Conservation (phyloP, 2,797 vertebrate genomes). For the Iguana delicatissima region DNA sequence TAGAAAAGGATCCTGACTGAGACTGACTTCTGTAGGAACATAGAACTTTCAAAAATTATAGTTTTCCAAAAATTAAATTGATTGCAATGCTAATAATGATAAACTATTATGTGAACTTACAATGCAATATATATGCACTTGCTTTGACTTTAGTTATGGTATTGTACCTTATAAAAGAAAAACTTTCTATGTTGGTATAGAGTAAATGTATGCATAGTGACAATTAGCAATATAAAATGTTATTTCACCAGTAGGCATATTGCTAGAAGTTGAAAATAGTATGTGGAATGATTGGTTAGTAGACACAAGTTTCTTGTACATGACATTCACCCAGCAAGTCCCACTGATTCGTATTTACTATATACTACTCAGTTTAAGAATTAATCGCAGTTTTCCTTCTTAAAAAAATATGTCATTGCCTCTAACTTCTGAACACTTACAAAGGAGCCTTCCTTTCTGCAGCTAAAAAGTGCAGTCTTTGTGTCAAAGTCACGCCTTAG, state of each 20-base stretch:
- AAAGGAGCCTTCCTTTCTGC: not conserved
- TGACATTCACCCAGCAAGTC: not conserved
- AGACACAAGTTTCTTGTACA: not conserved
- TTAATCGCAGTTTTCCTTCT: not conserved
- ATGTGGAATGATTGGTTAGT: not conserved
- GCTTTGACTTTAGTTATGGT: conserved; percentile 15
- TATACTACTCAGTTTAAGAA: not conserved
- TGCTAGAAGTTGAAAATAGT: not conserved
- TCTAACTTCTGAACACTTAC: not conserved
- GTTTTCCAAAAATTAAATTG: conserved; percentile 19
- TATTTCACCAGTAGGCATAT: not conserved
- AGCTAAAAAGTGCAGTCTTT: conserved; percentile 7
- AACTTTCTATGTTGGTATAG: conserved; percentile 6
- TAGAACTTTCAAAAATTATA: not conserved
- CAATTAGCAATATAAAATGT: not conserved
- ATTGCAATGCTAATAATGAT: conserved; percentile 27
- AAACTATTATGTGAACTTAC: conserved; percentile 8
- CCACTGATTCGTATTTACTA: not conserved
- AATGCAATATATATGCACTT: conserved; percentile 26
- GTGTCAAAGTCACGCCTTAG: conserved; percentile 19
- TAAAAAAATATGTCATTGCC: not conserved
- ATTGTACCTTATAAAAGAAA: conserved; percentile 15
- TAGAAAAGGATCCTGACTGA: not conserved
- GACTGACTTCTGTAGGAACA: not conserved
- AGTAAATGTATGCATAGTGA: not conserved